phyloP scores from a whole-genome alignment of 2,113 vertebrate genomes.

The Podarcis muralis region DNA sequence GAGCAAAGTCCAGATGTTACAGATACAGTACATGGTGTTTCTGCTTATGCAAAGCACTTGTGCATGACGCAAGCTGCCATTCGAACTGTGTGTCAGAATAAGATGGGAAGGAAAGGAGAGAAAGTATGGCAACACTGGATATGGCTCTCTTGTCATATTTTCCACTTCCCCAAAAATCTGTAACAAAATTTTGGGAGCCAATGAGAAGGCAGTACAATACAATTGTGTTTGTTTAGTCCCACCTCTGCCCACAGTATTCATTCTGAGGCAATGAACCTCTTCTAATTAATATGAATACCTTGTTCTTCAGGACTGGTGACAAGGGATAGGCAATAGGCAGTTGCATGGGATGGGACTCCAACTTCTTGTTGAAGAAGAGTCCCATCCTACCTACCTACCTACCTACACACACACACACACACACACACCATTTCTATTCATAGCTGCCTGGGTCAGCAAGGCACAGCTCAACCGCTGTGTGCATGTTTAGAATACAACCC shows the following conservation, averaged over 20 bases:
- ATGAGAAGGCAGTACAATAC: not conserved
- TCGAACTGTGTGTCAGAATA: slow-evolving; percentile 45
- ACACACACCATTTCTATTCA: not conserved
- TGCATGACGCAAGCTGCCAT: slow-evolving; percentile 43
- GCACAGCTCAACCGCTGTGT: too few species aligned
- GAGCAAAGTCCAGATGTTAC: slow-evolving; percentile 63
- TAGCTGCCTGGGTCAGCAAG: not conserved
- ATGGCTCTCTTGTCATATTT: not conserved
- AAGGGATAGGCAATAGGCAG: too few species aligned
- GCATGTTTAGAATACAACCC: too few species aligned
- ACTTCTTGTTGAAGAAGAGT: not conserved
- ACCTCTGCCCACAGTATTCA: not conserved
- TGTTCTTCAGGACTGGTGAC: not conserved
- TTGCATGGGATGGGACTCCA: not conserved
- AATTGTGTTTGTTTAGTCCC: not conserved
- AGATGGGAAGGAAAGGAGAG: slow-evolving; percentile 5
- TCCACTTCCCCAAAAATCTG: not conserved
- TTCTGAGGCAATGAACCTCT: not conserved
- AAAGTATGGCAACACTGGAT: slow-evolving; percentile 21
- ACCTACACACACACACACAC: too few species aligned
- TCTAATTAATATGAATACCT: not conserved
- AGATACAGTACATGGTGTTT: slow-evolving; percentile 60
- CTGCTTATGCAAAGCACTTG: slow-evolving; percentile 49
- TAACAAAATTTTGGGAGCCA: not conserved
- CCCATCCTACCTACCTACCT: not conserved